These are phyloP conservation scores for Chanos chanos DNA, from an alignment of 2,797 vertebrate genomes.

Conservation along the genomic window DNA sequence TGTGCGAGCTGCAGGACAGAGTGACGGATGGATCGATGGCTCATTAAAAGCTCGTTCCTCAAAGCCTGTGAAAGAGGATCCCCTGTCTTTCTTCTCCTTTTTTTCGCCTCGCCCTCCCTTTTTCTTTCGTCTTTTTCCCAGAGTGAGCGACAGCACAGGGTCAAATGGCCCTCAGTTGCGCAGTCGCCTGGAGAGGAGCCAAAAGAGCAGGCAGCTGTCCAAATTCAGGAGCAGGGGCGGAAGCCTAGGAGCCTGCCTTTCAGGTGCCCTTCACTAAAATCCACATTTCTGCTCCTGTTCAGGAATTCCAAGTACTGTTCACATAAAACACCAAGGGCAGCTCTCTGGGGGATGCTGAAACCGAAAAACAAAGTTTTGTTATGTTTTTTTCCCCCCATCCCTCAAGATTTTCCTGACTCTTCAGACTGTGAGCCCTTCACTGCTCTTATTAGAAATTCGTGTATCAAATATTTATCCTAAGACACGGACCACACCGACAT, in stretches of 20 bases:
- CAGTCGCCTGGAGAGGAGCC: conserved; percentile 50
- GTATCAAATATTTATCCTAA: no score
- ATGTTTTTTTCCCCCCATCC: no score
- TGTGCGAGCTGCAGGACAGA: conserved; percentile 40
- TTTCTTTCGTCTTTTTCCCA: conserved; percentile 41
- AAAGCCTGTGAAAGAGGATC: conserved; percentile 54
- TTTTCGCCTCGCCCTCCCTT: conserved; percentile 43
- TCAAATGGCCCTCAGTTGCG: conserved; percentile 44
- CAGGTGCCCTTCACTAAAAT: conserved; percentile 40
- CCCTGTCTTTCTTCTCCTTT: conserved; percentile 46
- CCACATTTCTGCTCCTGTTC: conserved; percentile 23
- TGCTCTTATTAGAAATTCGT: no score
- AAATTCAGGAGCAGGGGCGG: conserved; percentile 35
- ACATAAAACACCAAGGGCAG: no score
- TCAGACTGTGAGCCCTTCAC: no score
- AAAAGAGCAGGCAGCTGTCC: conserved; percentile 38
- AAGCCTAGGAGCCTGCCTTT: conserved; percentile 42
- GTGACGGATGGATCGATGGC: conserved; percentile 60
- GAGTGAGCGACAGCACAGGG: conserved; percentile 46
- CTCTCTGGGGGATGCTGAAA: no score
- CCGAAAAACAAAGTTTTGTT: no score
- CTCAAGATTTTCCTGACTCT: no score
- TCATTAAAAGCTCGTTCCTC: conserved; percentile 73
- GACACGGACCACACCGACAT: no score
- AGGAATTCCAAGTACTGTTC: conserved; percentile 14